Conservation (phyloP, 2,888 invertebrate genomes). For the Lapara coniferarum region DNA sequence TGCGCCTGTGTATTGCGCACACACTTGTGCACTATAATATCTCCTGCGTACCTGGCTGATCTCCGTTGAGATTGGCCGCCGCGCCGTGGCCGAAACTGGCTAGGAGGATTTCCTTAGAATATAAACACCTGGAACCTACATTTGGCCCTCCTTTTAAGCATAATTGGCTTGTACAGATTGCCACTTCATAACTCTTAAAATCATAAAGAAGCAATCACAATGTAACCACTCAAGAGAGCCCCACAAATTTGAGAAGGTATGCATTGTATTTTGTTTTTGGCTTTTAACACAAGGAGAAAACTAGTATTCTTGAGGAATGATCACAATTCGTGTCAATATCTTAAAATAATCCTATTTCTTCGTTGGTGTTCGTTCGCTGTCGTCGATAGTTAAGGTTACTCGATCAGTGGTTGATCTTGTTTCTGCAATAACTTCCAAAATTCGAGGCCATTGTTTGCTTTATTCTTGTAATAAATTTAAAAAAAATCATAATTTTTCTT, state of each 20-base stretch:
- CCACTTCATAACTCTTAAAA: slow-evolving; percentile 3
- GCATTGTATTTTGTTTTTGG: not conserved
- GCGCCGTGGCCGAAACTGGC: no score
- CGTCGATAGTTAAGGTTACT: no score
- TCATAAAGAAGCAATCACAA: not conserved
- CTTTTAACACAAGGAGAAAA: not conserved
- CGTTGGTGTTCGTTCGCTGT: no score
- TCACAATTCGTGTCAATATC: not conserved
- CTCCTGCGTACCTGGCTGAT: no score
- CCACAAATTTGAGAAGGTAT: not conserved
- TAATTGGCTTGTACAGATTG: not conserved
- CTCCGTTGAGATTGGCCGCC: no score
- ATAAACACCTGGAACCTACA: not conserved
- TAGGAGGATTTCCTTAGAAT: no score
- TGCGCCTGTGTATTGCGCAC: no score
- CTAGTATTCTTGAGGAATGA: not conserved
- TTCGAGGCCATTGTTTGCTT: not conserved
- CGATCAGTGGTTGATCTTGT: no score
- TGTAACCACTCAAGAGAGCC: not conserved
- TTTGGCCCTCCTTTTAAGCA: not conserved
- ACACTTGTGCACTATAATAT: no score
- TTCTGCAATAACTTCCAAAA: not conserved
- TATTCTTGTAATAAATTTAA: not conserved
- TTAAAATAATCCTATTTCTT: not conserved
- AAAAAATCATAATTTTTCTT: not conserved